These are phyloP conservation scores for Butorides virescens DNA, from an alignment of 2,113 vertebrate genomes.

Conservation along the genomic window DNA sequence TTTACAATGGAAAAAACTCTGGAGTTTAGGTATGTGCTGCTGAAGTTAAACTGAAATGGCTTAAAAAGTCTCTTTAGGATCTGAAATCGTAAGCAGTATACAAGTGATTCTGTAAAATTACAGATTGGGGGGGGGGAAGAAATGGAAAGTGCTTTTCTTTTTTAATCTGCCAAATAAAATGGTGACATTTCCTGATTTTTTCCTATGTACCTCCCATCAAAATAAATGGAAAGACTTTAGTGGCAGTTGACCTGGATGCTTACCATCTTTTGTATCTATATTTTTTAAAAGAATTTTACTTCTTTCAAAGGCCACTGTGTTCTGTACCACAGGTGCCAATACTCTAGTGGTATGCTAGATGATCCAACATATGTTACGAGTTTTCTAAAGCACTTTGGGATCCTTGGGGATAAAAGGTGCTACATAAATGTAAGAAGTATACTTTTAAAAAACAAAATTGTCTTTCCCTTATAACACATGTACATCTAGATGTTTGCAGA, in stretches of 20 bases:
- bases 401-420: neutral
- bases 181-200: neutral
- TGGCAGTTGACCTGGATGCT: neutral
- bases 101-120: neutral
- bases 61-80: neutral
- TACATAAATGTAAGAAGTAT: neutral
- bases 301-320: neutral
- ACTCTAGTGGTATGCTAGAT: neutral
- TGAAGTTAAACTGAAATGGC: neutral
- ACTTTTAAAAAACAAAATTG: neutral
- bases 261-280: neutral
- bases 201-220: neutral
- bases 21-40: neutral
- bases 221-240: neutral
- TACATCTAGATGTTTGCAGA: neutral
- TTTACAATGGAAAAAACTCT: neutral
- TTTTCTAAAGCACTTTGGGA: neutral
- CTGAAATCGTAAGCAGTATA: neutral
- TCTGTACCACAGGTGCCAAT: neutral
- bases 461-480: neutral
- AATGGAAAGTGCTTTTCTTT: neutral
- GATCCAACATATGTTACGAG: neutral
- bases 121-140: fast-evolving
- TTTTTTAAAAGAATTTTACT: neutral
- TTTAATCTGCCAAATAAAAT: neutral